Percentiles rank a stretch among this genome's conserved stretches.
These are phyloP conservation scores for Holacanthella duospinosa DNA, from an alignment of 2,888 invertebrate genomes.

Conservation along the genomic window DNA sequence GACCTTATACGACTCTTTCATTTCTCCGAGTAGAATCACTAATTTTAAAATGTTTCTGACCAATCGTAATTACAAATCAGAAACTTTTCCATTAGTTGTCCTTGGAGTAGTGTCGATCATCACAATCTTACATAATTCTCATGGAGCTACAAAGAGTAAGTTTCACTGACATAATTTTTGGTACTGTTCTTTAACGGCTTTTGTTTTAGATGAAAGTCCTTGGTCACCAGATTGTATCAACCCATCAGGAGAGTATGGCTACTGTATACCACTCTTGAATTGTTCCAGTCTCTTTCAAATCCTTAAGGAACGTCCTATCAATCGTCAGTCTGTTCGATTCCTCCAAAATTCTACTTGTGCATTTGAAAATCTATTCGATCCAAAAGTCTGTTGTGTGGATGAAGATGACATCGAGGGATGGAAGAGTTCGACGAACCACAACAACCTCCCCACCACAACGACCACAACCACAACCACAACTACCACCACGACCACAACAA, in stretches of 20 bases:
- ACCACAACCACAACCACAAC: not conserved
- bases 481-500: not conserved
- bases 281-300: conserved; percentile 22
- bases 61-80: no score
- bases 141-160: no score
- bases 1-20: no score
- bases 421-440: not conserved
- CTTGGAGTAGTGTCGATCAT: no score
- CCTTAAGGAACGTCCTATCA: conserved; percentile 16
- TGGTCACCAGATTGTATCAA: conserved; percentile 19
- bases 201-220: no score
- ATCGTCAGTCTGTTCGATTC: conserved; percentile 6
- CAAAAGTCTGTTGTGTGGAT: conserved; percentile 18
- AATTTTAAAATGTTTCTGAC: no score
- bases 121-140: no score
- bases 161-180: no score
- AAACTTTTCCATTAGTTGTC: no score
- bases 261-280: conserved; percentile 22
- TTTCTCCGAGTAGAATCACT: no score
- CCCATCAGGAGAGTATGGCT: conserved; percentile 22
- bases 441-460: not conserved
- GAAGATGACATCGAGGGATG: not conserved
- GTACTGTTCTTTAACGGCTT: no score
- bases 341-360: conserved; percentile 17
- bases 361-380: not conserved